These are phyloP conservation scores for Ictalurus punctatus DNA, from an alignment of 2,113 vertebrate genomes.

Conservation along the genomic window DNA sequence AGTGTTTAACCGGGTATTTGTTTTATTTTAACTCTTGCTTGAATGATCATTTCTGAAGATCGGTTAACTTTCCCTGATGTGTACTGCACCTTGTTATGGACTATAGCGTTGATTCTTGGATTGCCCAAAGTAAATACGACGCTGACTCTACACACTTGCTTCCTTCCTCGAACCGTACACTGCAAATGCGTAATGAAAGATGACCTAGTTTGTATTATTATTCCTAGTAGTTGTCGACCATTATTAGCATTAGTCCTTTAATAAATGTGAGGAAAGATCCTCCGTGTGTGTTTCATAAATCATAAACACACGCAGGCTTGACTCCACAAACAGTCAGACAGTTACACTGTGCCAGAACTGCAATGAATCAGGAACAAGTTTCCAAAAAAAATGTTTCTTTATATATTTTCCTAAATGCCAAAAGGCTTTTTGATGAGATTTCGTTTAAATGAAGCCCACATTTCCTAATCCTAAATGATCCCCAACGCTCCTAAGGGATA, in stretches of 20 bases:
- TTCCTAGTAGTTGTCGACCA: neutral
- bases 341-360: neutral
- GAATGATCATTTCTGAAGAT: neutral
- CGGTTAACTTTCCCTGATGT: neutral
- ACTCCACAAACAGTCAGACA: neutral
- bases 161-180: neutral
- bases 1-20: neutral
- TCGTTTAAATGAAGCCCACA: neutral
- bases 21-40: neutral
- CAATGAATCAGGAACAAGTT: neutral
- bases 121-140: neutral
- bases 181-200: neutral
- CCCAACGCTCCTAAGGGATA: neutral
- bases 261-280: neutral
- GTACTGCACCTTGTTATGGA: neutral
- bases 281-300: neutral
- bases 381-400: neutral
- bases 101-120: neutral
- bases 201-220: neutral
- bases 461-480: neutral
- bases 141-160: neutral
- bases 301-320: neutral
- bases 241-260: neutral
- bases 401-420: neutral
- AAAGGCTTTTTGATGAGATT: neutral